Evolutionary conservation across 2,797 vertebrate genomes (phyloP).

Genomic region (Tokudaia tokunoshimensis): DNA sequence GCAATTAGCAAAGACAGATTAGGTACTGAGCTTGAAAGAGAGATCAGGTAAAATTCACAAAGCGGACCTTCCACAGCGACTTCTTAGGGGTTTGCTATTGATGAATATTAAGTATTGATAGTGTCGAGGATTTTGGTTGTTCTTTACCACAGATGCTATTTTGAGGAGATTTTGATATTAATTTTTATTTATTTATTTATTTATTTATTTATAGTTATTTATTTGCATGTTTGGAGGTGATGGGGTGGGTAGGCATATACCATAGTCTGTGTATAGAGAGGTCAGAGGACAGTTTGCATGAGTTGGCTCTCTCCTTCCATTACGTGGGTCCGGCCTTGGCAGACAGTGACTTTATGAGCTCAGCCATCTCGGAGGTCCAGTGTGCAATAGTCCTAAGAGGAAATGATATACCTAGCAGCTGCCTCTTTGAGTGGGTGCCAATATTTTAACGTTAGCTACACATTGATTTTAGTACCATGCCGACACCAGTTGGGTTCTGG

Average conservation of each 20-base stretch:
- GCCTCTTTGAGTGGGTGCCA: not conserved
- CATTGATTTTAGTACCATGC: not conserved
- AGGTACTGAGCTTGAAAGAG: not conserved
- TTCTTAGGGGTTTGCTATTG: not conserved
- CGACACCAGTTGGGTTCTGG: not conserved
- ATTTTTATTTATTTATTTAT: not conserved
- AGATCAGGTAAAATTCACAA: conserved; percentile 19
- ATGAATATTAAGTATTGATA: not conserved
- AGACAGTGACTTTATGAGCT: not conserved
- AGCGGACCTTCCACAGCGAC: not conserved
- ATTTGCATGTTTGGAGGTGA: not conserved
- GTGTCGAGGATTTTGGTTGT: not conserved
- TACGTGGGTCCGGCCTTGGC: not conserved
- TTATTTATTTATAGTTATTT: not conserved
- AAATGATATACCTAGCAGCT: not conserved
- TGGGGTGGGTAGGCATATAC: not conserved
- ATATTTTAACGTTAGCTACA: not conserved
- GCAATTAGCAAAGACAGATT: not conserved
- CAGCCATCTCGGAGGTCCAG: not conserved
- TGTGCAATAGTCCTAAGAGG: not conserved
- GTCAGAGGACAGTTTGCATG: not conserved
- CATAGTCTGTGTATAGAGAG: not conserved
- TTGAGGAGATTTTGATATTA: not conserved
- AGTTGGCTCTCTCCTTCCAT: not conserved
- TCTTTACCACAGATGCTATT: not conserved